Conservation (phyloP, 2,888 invertebrate genomes). For the Lepidocyrtinus sp. region DNA sequence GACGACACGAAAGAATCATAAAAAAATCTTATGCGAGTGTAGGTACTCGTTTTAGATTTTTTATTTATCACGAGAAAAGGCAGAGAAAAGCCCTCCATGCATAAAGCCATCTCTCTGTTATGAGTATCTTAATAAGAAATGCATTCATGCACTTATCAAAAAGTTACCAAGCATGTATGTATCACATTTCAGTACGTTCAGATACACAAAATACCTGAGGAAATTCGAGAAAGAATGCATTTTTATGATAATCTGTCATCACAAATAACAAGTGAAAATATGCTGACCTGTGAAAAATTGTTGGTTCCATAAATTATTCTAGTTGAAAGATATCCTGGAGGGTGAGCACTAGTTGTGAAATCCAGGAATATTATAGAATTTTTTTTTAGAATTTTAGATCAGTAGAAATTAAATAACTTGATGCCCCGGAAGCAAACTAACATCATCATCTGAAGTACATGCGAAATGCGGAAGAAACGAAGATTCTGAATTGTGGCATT, state of each 20-base stretch:
- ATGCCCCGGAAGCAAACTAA: too few relatives aligned
- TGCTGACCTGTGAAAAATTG: neutral
- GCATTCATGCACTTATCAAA: constrained; percentile 15
- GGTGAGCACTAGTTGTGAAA: too few relatives aligned
- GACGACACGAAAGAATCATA: neutral
- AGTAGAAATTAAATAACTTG: too few relatives aligned
- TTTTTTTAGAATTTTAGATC: too few relatives aligned
- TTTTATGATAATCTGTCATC: constrained; percentile 18
- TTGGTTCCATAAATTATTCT: too few relatives aligned
- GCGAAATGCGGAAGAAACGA: too few relatives aligned
- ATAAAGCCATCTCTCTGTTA: too few relatives aligned
- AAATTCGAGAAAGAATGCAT: constrained; percentile 18
- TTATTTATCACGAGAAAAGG: constrained; percentile 5
- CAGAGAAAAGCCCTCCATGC: neutral
- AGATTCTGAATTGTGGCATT: too few relatives aligned
- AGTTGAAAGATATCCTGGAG: too few relatives aligned
- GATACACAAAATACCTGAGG: neutral
- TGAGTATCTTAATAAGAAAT: neutral
- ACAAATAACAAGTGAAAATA: constrained; percentile 10
- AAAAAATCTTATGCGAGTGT: neutral
- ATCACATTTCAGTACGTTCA: neutral
- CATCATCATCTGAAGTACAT: too few relatives aligned
- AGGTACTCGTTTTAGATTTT: neutral
- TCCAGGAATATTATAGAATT: too few relatives aligned
- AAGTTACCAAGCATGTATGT: neutral